A percentile compares a stretch with the other conserved stretches of the same genome.
These are phyloP conservation scores for Macrotus californicus DNA, from an alignment of 2,113 vertebrate genomes.

Conservation along the genomic window DNA sequence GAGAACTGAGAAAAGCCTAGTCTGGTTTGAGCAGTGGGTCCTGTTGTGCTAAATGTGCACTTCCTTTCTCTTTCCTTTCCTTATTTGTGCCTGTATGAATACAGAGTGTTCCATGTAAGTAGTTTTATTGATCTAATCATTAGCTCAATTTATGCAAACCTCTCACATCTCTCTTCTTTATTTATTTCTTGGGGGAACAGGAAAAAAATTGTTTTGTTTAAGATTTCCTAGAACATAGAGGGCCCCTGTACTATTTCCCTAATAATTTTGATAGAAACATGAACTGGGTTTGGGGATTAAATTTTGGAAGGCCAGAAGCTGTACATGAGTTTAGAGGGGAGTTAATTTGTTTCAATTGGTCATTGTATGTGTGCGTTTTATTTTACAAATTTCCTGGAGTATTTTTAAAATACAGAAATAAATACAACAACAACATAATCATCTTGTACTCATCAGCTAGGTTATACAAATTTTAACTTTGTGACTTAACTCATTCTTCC, in stretches of 20 bases:
- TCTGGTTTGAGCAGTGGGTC: not conserved
- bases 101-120: not conserved
- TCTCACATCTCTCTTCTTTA: not conserved
- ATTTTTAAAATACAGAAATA: not conserved
- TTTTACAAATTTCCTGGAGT: not conserved
- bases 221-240: not conserved
- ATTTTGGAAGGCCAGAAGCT: not conserved
- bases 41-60: not conserved
- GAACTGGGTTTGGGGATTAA: not conserved
- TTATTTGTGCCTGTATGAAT: not conserved
- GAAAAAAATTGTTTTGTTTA: not conserved
- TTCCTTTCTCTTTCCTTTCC: not conserved
- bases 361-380: not conserved
- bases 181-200: not conserved
- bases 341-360: not conserved
- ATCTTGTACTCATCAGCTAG: not conserved
- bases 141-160: not conserved
- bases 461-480: not conserved
- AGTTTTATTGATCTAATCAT: not conserved
- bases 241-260: not conserved
- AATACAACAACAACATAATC: not conserved
- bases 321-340: not conserved
- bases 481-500: not conserved
- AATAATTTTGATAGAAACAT: not conserved
- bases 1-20: not conserved